Base-by-base conservation (phyloP, 2,888 invertebrate species). In the Acronicta alni region DNA sequence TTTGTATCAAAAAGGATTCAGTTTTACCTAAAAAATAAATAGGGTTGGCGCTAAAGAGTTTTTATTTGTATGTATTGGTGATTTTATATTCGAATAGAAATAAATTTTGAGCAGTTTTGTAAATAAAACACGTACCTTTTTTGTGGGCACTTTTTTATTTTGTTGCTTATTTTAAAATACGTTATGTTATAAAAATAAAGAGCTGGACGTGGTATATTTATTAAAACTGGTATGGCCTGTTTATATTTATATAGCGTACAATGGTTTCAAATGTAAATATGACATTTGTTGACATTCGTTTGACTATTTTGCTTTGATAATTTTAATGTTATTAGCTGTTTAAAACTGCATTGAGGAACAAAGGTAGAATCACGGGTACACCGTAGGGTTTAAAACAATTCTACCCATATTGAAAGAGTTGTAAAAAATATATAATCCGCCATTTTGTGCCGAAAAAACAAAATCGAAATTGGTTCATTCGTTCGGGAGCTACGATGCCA, bases 71-170 rank as follows among this genome's bases (percentile, higher is more conserved):
- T 57, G 35, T 55, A 61, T 67, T 53, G 46, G 35, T 43, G 35
- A 67, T 75, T 62, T 60, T 42, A 44, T 53, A 43, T 20, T 43
- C n/a, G 17, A 39, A 42, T 20, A 39, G 49, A 66, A 57, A 55
- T 51, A 55, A 35, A 59, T 59, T 18, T 41, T 5, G n/a, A 51
- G n/a, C 15, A 10, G 49, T 67, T 74, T 61, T 43, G 47, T 58
- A 61, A 64, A 74, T 71, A 59, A 48, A 45, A 43, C 57, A 74
- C 71, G 67, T 71, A 64, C 32, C 42, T 18, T 39, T 57, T 70
- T 58, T 61, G 56, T 57, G 16, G 45, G 45, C 56, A 32, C 37
- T 42, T 67, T 64, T 61, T 8, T 43, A 48, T 59, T 63, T 45
- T 49, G 39, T 41, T 17, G 49, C 30, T 55, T 51, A 46, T 60